Conservation (phyloP, 2,888 invertebrate species). For the Nipponacmea schrenckii region DNA sequence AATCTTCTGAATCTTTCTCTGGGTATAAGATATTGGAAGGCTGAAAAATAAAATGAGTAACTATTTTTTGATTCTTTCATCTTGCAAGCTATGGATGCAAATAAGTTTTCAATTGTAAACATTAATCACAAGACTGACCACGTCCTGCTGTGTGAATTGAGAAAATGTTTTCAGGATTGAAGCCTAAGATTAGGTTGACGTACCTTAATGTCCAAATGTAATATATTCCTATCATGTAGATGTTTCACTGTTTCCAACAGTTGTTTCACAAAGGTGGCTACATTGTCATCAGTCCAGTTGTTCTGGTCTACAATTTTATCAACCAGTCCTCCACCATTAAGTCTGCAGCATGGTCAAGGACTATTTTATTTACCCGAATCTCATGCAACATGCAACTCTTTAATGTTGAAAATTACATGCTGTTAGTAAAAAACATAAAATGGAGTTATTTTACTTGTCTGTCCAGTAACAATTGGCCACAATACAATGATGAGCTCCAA, state of each 20-base stretch:
- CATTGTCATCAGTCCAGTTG: conserved; percentile 86
- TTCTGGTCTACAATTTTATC: conserved; percentile 73
- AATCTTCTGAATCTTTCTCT: conserved; percentile 73
- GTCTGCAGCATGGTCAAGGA: conserved; percentile 69
- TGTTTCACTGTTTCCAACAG: conserved; percentile 85
- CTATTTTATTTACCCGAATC: not conserved
- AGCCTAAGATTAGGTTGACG: conserved; percentile 35
- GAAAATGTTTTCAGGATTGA: too few relatives aligned
- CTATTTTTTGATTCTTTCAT: too few relatives aligned
- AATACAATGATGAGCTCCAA: too few relatives aligned
- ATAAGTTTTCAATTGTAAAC: too few relatives aligned
- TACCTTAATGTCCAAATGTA: conserved; percentile 93
- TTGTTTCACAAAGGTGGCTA: conserved; percentile 87
- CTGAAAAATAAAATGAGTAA: conserved; percentile 72
- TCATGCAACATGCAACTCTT: too few relatives aligned
- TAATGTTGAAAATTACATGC: too few relatives aligned
- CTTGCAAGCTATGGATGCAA: too few relatives aligned
- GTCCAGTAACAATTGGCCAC: not conserved
- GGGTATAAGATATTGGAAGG: conserved; percentile 96
- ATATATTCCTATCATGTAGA: conserved; percentile 89
- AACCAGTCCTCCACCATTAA: conserved; percentile 81
- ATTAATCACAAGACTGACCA: too few relatives aligned
- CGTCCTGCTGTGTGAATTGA: too few relatives aligned
- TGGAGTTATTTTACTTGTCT: too few relatives aligned
- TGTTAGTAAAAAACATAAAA: too few relatives aligned